Evolutionary conservation across 1,140 invertebrate genomes (phyloP).

Genomic region (Dolichoris vasculosae): DNA sequence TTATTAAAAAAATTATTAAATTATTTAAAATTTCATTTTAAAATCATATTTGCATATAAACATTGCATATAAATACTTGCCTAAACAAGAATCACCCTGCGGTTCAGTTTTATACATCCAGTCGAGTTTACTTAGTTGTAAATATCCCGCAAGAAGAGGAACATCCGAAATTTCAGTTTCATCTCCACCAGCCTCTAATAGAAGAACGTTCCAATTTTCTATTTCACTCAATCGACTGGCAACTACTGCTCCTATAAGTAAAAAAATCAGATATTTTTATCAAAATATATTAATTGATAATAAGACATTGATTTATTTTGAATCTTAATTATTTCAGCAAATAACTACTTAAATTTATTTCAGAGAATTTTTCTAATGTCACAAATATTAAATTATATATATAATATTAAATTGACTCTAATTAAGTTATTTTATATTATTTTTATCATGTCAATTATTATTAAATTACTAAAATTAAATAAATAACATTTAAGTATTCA

Average conservation of each 20-base stretch:
- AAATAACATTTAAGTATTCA: no score
- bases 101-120: slow-evolving; percentile 96
- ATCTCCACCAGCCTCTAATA: slow-evolving; percentile 93
- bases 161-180: slow-evolving; percentile 94
- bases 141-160: slow-evolving; percentile 88
- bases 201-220: slow-evolving; percentile 86
- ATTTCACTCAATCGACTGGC: slow-evolving; percentile 89
- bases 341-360: no score
- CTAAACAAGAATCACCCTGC: slow-evolving; percentile 86
- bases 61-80: slow-evolving; percentile 66
- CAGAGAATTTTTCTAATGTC: no score
- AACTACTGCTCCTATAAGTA: slow-evolving; percentile 84
- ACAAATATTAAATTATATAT: no score
- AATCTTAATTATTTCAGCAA: neutral
- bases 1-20: no score
- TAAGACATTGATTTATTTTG: neutral
- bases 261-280: neutral
- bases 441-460: no score
- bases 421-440: no score
- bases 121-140: slow-evolving; percentile 90
- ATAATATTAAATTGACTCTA: no score
- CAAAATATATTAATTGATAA: neutral
- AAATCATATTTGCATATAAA: no score
- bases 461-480: no score
- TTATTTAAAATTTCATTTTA: no score